Percentiles rank a stretch among this genome's conserved stretches.
Evolutionary conservation across 2,797 vertebrate genomes (phyloP).

Genomic region (Urosaurus nigricauda): DNA sequence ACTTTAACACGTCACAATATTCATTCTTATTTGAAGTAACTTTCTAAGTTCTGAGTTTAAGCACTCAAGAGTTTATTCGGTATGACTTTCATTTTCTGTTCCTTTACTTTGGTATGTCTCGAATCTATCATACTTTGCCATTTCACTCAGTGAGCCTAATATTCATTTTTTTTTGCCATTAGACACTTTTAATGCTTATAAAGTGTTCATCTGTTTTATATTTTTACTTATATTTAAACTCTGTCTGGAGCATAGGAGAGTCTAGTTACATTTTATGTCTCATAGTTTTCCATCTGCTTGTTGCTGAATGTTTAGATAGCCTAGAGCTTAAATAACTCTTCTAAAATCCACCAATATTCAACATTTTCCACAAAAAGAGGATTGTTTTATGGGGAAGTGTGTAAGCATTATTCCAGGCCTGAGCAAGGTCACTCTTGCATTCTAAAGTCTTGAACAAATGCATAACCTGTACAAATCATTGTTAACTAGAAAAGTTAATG

Average conservation of each 20-base stretch:
- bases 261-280: conserved; percentile 1
- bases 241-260: too few relatives aligned
- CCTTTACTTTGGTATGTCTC: background rate
- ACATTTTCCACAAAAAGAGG: background rate
- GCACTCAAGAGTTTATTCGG: background rate
- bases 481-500: background rate
- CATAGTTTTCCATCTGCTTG: conserved; percentile 3
- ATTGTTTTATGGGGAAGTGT: background rate
- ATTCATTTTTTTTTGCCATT: background rate
- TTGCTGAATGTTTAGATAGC: background rate
- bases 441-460: background rate
- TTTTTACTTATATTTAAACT: conserved; percentile 16
- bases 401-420: background rate
- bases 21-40: too few relatives aligned
- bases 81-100: background rate
- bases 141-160: background rate
- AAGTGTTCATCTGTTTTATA: background rate
- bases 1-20: too few relatives aligned
- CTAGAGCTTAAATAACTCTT: conserved; percentile 3
- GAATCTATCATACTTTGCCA: background rate
- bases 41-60: background rate
- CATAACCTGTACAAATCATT: background rate
- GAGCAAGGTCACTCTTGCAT: background rate
- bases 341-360: background rate
- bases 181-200: background rate